A percentile compares a stretch with the other conserved stretches of the same genome.
These are phyloP conservation scores for Tachyglossus aculeatus DNA, from an alignment of 2,797 vertebrate genomes.

Conservation along the genomic window DNA sequence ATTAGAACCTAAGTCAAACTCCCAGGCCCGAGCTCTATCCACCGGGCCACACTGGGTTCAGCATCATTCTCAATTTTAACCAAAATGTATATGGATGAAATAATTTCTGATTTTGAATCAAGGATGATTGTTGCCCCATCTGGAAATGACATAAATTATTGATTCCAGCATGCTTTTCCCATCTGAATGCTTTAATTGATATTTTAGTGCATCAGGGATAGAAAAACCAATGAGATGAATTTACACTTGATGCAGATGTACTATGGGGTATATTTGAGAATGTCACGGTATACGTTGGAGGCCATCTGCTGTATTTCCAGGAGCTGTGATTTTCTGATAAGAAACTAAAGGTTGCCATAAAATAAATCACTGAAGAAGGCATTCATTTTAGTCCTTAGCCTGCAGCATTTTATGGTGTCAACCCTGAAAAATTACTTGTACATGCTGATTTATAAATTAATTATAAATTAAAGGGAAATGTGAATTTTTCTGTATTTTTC, in stretches of 20 bases:
- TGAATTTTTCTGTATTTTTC: constrained; percentile 78
- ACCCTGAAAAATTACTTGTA: constrained; percentile 68
- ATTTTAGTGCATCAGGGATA: too few species aligned
- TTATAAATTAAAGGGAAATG: constrained; percentile 79
- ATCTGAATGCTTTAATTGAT: too few species aligned
- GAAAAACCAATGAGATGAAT: too few species aligned
- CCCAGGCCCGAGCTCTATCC: too few species aligned
- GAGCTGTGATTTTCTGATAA: constrained; percentile 35
- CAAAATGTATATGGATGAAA: too few species aligned
- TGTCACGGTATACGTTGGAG: not conserved
- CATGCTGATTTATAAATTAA: constrained; percentile 73
- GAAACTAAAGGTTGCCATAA: constrained; percentile 41
- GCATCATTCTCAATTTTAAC: too few species aligned
- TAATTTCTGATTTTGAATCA: too few species aligned
- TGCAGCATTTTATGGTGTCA: constrained; percentile 58
- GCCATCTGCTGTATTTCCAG: not conserved
- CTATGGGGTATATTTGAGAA: not conserved
- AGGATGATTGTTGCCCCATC: too few species aligned
- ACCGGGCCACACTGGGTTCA: too few species aligned
- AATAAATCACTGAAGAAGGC: constrained; percentile 32
- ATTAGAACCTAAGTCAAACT: too few species aligned
- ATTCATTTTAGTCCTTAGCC: not conserved
- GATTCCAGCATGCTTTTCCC: too few species aligned
- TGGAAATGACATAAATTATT: too few species aligned
- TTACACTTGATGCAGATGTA: not conserved